These are phyloP conservation scores for Aporrectodea caliginosa DNA, from an alignment of 1,140 invertebrate species.

Conservation along the genomic window DNA sequence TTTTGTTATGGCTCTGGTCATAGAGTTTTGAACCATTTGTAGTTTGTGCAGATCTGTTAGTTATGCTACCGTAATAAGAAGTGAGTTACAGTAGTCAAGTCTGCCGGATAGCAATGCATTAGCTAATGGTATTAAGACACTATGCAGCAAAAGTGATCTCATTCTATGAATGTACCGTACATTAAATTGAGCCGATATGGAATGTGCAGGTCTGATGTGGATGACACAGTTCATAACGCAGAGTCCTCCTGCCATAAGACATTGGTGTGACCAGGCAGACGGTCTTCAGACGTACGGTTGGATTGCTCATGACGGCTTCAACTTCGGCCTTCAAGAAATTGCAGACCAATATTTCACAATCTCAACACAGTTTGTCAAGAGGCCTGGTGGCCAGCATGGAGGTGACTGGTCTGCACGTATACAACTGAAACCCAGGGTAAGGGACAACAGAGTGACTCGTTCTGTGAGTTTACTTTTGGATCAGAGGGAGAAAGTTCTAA, in stretches of 20 bases:
- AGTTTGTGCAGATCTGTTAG: too few species aligned
- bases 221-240: conserved; percentile 63
- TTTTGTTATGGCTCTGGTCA: too few species aligned
- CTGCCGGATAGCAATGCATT: too few species aligned
- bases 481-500: too few species aligned
- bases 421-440: conserved; percentile 64
- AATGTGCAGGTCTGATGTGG: conserved; percentile 78
- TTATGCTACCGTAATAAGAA: too few species aligned
- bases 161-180: too few species aligned
- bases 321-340: conserved; percentile 85
- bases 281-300: conserved; percentile 76
- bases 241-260: conserved; percentile 60
- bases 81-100: too few species aligned
- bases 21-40: too few species aligned
- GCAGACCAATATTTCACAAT: conserved; percentile 72
- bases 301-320: conserved; percentile 84
- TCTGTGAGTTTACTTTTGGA: too few species aligned
- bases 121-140: too few species aligned
- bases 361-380: conserved; percentile 85
- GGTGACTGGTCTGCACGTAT: conserved; percentile 91
- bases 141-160: too few species aligned
- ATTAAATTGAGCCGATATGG: conserved; percentile 6
- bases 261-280: conserved; percentile 91
- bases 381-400: conserved; percentile 70
- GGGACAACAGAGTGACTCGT: too few species aligned